Evolutionary conservation across 2,113 vertebrate species (phyloP), one percentile per base, ranked within the genome.

Genomic region (Patagioenas fasciata): DNA sequence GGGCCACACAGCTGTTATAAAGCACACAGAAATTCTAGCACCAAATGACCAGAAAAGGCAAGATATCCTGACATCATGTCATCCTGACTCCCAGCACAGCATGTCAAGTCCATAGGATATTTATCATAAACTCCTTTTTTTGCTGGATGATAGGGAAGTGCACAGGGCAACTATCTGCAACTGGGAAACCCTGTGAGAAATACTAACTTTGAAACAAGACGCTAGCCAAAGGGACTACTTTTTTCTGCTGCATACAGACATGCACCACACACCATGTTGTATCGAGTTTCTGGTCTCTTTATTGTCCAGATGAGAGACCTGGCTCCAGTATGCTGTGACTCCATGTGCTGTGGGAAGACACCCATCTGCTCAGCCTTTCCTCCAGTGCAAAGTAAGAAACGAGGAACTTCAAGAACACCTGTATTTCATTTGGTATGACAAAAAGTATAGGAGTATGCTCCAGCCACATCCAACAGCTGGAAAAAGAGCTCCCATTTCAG

Each of bases 1-100:
- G 70, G 74, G 32, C 48, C 29, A 42, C 10, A 58, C 7, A 62
- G n/a, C 24, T 82, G 9, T n/a, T 85, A 66, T 0, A 64, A 71
- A 71, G 44, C 11, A 64, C 34, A 20, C 36, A 73, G 19, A 67
- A 67, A 48, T 58, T 54, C 40, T 56, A 86, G 48, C 61, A 67
- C 31, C 36, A 89, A 57, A 9, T 60, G 66, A 92, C 36, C 56
- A 64, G 67, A 84, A 92, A 74, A 78, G 34, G 36, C 36, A 85
- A 85, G 19, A 34, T 11, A 82, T 40, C 40, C 40, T 40, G 40
- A 40, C 40, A 40, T 72, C 36, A 4, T 1, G 4, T 18, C 20
- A 51, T 25, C 15, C 48, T 70, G 11, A 3, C 24, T 86, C 25
- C 44, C 36, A 54, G 72, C 25, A 58, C 67, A 80, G 72, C 47